phyloP scores from a whole-genome alignment of 2,113 vertebrate genomes.

The Onychostoma macrolepis region DNA sequence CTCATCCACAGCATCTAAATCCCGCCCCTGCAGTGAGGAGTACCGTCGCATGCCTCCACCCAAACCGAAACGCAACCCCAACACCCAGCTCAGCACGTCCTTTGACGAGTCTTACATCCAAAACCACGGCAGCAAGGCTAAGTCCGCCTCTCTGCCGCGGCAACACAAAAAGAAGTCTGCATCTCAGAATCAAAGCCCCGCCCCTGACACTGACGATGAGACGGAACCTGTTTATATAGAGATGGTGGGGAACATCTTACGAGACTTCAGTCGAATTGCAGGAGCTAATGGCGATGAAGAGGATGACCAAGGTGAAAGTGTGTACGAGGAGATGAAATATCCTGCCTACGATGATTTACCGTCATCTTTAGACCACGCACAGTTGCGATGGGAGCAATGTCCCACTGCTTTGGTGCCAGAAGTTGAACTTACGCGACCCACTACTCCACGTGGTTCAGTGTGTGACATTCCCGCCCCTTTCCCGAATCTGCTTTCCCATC shows the following conservation, averaged over 20 bases:
- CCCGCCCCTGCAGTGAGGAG: slow-evolving; percentile 88
- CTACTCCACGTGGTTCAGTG: slow-evolving; percentile 81
- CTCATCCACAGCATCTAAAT: slow-evolving; percentile 73
- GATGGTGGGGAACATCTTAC: slow-evolving; percentile 94
- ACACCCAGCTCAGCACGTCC: slow-evolving; percentile 95
- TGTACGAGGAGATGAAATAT: slow-evolving; percentile 99
- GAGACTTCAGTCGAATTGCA: slow-evolving; percentile 78
- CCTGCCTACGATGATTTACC: slow-evolving; percentile 83
- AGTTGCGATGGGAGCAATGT: slow-evolving; percentile 72
- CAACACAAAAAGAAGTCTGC: slow-evolving; percentile 75
- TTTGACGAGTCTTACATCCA: slow-evolving; percentile 92
- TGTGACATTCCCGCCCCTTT: slow-evolving; percentile 95
- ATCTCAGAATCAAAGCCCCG: slow-evolving; percentile 81
- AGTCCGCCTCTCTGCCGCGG: slow-evolving; percentile 73
- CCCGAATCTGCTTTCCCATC: slow-evolving; percentile 91
- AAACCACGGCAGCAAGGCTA: slow-evolving; percentile 78
- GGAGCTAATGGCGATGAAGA: slow-evolving; percentile 68
- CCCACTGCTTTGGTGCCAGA: slow-evolving; percentile 44
- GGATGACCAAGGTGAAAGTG: slow-evolving; percentile 90
- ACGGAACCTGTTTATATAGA: slow-evolving; percentile 97
- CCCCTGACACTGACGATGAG: slow-evolving; percentile 83
- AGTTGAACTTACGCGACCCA: slow-evolving; percentile 50
- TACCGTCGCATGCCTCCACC: slow-evolving; percentile 94
- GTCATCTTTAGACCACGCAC: slow-evolving; percentile 77
- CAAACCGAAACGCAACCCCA: slow-evolving; percentile 94